These are phyloP conservation scores for Prorops nasuta DNA, from an alignment of 1,140 invertebrate species.

Conservation along the genomic window DNA sequence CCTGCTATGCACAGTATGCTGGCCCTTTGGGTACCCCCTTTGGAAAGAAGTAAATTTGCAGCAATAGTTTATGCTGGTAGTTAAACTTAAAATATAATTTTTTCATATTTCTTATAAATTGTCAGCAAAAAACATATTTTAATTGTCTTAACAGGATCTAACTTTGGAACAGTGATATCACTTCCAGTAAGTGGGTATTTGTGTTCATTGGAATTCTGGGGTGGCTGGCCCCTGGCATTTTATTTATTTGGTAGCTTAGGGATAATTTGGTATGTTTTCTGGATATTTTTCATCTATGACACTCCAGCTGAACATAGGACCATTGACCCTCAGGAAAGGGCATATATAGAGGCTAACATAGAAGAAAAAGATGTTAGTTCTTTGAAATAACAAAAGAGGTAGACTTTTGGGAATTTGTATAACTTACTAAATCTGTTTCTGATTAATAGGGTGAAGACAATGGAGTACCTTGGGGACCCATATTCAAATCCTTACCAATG, in stretches of 20 bases:
- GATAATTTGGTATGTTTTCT: constrained; percentile 77
- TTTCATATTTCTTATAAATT: not conserved
- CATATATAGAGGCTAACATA: constrained; percentile 65
- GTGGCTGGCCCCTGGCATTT: constrained; percentile 78
- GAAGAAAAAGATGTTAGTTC: constrained; percentile 44
- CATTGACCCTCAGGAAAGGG: constrained; percentile 69
- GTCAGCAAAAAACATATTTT: not conserved
- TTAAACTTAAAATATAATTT: constrained; percentile 7
- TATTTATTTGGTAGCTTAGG: constrained; percentile 75
- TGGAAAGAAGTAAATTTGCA: constrained; percentile 78
- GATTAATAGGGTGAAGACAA: constrained; percentile 28
- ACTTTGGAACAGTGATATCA: constrained; percentile 76
- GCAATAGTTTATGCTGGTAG: constrained; percentile 76
- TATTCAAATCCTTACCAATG: constrained; percentile 78
- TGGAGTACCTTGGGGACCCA: constrained; percentile 70
- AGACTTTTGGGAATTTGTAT: constrained; percentile 9
- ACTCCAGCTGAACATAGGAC: constrained; percentile 76
- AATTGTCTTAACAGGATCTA: constrained; percentile 58
- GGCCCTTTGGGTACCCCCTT: constrained; percentile 77
- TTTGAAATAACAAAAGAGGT: constrained; percentile 4
- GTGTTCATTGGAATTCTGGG: constrained; percentile 65
- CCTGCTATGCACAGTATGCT: constrained; percentile 81
- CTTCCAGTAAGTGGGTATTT: constrained; percentile 73
- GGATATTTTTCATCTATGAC: constrained; percentile 73
- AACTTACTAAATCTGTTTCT: not conserved